Conservation (phyloP, 2,797 vertebrate genomes). For the Pterois miles region DNA sequence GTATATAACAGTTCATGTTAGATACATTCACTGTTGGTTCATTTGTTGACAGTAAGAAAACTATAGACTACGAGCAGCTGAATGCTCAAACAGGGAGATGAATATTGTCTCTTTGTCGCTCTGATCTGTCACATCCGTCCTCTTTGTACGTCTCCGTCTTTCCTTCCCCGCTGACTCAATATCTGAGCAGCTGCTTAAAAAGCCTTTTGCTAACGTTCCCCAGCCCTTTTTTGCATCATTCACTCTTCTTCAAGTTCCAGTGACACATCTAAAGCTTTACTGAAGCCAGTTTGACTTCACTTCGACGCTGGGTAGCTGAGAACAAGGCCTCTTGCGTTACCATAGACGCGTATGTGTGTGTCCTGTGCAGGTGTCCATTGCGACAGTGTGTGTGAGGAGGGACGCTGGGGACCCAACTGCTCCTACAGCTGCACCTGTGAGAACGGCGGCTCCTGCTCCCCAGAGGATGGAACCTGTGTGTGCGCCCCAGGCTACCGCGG, state of each 20-base stretch:
- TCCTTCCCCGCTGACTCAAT: not conserved
- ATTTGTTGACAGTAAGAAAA: not conserved
- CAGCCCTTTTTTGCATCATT: slow-evolving; percentile 14
- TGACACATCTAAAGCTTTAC: slow-evolving; percentile 16
- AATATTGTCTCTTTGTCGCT: not conserved
- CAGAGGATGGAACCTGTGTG: slow-evolving; percentile 92
- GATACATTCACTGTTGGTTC: not conserved
- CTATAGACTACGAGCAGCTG: too few relatives aligned
- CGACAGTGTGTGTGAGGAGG: slow-evolving; percentile 88
- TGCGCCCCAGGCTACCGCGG: slow-evolving; percentile 93
- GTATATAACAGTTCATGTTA: not conserved
- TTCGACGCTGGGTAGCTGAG: not conserved
- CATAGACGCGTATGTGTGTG: slow-evolving; percentile 9
- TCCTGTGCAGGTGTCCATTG: slow-evolving; percentile 90
- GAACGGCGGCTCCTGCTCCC: slow-evolving; percentile 94
- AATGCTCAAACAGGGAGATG: not conserved
- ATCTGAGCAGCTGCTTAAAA: not conserved
- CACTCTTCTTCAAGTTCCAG: not conserved
- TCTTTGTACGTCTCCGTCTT: not conserved
- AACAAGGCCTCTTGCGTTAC: slow-evolving; percentile 4
- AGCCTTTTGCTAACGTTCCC: not conserved
- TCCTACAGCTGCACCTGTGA: slow-evolving; percentile 93
- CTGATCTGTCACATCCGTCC: not conserved
- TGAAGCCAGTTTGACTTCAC: slow-evolving; percentile 21
- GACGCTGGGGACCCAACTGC: slow-evolving; percentile 96